Evolutionary conservation across 2,888 invertebrate genomes (phyloP).

Genomic region (Clitarchus hookeri): DNA sequence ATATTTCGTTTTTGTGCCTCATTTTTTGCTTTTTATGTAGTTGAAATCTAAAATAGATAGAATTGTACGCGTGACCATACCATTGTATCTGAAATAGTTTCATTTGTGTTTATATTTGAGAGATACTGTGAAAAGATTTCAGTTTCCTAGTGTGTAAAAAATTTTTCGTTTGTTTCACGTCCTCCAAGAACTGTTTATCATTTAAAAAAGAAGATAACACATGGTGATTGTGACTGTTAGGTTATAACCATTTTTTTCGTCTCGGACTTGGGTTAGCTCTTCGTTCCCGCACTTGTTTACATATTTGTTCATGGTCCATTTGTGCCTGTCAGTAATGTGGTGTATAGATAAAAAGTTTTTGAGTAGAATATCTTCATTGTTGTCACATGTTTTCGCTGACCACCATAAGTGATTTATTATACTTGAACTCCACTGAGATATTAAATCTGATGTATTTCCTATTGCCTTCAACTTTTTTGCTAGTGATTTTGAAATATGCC

Average conservation of each 20-base stretch:
- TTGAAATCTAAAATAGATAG: background rate
- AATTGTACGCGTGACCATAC: background rate
- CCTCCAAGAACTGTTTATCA: slow-evolving; percentile 16
- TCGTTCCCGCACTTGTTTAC: slow-evolving; percentile 18
- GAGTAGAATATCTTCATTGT: too few species aligned
- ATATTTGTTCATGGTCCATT: slow-evolving; percentile 1
- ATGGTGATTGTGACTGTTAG: too few species aligned
- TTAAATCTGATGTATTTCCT: too few species aligned
- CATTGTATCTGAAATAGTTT: background rate
- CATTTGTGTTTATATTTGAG: background rate
- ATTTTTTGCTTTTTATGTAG: background rate
- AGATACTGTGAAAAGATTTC: background rate
- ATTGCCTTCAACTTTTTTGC: slow-evolving; percentile 22
- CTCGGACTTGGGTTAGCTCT: background rate
- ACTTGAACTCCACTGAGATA: too few species aligned
- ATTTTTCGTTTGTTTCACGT: slow-evolving; percentile 19
- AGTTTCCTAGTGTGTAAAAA: slow-evolving; percentile 15
- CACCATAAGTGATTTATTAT: too few species aligned
- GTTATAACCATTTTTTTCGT: slow-evolving; percentile 25
- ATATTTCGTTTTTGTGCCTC: slow-evolving; percentile 4
- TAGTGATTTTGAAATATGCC: slow-evolving; percentile 28
- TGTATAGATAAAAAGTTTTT: slow-evolving; percentile 20
- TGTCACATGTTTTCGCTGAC: slow-evolving; percentile 25
- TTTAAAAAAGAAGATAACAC: background rate
- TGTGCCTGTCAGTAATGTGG: slow-evolving; percentile 10